These are phyloP conservation scores for Drosophila ustulata DNA, from an alignment of 2,888 invertebrate genomes.

Conservation along the genomic window DNA sequence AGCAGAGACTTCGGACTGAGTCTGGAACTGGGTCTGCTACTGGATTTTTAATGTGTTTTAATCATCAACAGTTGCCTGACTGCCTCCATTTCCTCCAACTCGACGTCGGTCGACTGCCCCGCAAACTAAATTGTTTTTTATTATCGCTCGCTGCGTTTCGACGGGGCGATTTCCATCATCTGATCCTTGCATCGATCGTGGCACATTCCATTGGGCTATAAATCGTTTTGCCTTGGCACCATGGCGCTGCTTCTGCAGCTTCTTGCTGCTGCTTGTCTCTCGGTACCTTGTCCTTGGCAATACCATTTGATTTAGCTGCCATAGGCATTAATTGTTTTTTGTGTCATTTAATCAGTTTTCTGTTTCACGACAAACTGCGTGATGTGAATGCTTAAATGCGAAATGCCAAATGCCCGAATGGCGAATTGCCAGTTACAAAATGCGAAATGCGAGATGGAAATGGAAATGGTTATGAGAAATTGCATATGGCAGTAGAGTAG, in stretches of 20 bases:
- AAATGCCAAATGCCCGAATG: not conserved
- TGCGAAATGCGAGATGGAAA: not conserved
- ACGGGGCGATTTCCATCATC: constrained; percentile 62
- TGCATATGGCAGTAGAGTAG: not conserved
- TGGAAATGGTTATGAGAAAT: constrained; percentile 8
- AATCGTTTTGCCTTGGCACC: constrained; percentile 79
- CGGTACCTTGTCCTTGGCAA: constrained; percentile 63
- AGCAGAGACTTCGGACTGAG: not conserved
- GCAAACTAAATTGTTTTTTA: constrained; percentile 73
- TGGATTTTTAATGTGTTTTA: constrained; percentile 85
- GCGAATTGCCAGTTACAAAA: not conserved
- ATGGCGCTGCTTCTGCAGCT: constrained; percentile 63
- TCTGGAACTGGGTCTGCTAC: constrained; percentile 70
- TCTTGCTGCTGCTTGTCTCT: constrained; percentile 34
- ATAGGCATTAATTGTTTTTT: constrained; percentile 78
- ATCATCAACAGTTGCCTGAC: constrained; percentile 76
- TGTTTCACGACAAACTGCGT: constrained; percentile 50
- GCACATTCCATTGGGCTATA: constrained; percentile 79
- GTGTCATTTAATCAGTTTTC: constrained; percentile 64
- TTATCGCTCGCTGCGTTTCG: constrained; percentile 51
- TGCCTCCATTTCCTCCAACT: constrained; percentile 6
- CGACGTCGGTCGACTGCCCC: not conserved
- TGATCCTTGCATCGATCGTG: constrained; percentile 74
- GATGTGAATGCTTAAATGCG: constrained; percentile 31
- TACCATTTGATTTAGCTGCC: constrained; percentile 73